Evolutionary conservation across 2,113 vertebrate genomes (phyloP), one percentile per base, ranked within the genome.

Genomic region (Theristicus caerulescens): DNA sequence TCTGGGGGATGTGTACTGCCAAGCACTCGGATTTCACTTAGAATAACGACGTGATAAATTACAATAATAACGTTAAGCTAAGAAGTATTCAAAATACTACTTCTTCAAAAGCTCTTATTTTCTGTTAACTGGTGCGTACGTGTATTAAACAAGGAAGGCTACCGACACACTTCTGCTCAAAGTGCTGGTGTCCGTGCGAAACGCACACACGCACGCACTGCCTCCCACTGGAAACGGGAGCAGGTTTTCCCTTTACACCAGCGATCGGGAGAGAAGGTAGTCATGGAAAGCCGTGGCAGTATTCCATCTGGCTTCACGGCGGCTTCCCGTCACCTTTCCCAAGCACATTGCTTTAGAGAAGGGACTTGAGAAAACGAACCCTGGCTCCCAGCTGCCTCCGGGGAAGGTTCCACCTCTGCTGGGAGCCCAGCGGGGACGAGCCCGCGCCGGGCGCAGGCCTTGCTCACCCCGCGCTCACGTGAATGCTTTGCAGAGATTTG

Each of bases 201-300:
- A n/a, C 8, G 12, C 4, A 34, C 1, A 1, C 34, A 16, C 16
- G 4, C 15, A 27, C 2, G 1, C 2, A 7, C 12, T 7, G 15
- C 42, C 42, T 26, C 18, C 55, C 20, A 3, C 29, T 4, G 8
- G 36, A 34, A 36, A 38, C 13, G 13, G 2, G 26, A 44, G 13
- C 47, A 7, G 32, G 17, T 44, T 42, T 42, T 58, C 36, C 27
- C 31, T 12, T 66, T 11, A 11, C 52, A 52, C 32, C 54, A 46
- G 36, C 31, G 1, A 14, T 5, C 34, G 42, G 22, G 34, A 25
- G 74, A 11, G 34, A 25, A 27, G 22, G 22, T 1, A 49, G 64
- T 0, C 55, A 7, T 1, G 31, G 31, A 9, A 36, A 25, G 59
- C 77, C 2, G 1, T 7, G n/a, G 24, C 4, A 7, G 38, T 1